Conservation (phyloP, 2,797 vertebrate species). For the Lagothrix lagotricha region DNA sequence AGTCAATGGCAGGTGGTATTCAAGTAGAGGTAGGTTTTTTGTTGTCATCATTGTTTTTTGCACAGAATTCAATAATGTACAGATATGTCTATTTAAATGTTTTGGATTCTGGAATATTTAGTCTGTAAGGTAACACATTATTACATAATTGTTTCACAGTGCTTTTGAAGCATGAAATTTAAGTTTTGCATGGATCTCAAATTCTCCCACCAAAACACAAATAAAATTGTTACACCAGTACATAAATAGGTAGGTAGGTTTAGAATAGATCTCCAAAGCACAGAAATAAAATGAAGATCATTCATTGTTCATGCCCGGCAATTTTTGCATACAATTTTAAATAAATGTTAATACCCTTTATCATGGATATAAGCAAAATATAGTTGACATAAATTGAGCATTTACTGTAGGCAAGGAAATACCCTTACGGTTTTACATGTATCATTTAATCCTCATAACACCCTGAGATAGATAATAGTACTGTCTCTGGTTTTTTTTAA, state of each 20-base stretch:
- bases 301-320: neutral
- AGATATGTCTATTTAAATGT: neutral
- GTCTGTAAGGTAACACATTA: slow-evolving; percentile 23
- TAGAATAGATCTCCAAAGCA: slow-evolving; percentile 35
- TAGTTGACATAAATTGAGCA: neutral
- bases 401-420: neutral
- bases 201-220: slow-evolving; percentile 33
- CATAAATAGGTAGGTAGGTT: neutral
- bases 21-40: neutral
- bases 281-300: slow-evolving; percentile 19
- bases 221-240: neutral
- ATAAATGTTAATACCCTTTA: neutral
- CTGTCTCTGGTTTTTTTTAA: neutral
- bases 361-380: neutral
- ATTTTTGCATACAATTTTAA: slow-evolving; percentile 38
- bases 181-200: slow-evolving; percentile 43
- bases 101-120: slow-evolving; percentile 32
- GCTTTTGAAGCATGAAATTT: slow-evolving; percentile 39
- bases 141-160: slow-evolving; percentile 30
- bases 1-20: neutral
- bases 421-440: neutral
- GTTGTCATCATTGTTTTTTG: neutral
- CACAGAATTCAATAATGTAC: neutral
- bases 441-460: neutral
- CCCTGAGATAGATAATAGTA: neutral